Percentiles rank a stretch among this genome's conserved stretches.
Evolutionary conservation across 2,113 vertebrate genomes (phyloP).

Genomic region (Datnioides undecimradiatus): DNA sequence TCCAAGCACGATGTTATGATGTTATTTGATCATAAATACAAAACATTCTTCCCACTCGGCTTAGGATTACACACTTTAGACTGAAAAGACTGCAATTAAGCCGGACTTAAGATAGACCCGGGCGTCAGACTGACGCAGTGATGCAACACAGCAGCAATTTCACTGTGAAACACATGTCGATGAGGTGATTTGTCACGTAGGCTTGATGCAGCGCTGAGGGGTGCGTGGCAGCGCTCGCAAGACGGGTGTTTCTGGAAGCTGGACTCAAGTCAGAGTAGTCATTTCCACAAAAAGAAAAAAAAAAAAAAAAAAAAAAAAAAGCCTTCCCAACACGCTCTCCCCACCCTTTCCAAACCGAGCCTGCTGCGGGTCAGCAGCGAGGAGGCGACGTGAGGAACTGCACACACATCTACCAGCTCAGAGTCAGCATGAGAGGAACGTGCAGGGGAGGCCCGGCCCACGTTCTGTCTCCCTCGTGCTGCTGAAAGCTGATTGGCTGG

Average conservation of each 20-base stretch:
- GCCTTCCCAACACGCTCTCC: background rate
- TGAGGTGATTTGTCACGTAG: constrained; percentile 2
- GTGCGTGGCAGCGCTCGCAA: background rate
- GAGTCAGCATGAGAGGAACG: constrained; percentile 42
- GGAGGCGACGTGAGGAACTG: constrained; percentile 78
- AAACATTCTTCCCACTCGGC: background rate
- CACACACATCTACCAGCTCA: constrained; percentile 60
- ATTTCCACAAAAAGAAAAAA: constrained; percentile 13
- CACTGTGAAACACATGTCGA: background rate
- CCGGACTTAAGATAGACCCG: background rate
- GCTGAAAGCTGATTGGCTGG: constrained; percentile 48
- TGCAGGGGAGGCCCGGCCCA: constrained; percentile 38
- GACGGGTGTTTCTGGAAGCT: background rate
- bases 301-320: background rate
- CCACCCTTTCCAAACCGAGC: constrained; percentile 2
- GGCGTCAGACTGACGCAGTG: constrained; percentile 6
- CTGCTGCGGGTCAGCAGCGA: constrained; percentile 9
- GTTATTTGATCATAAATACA: background rate
- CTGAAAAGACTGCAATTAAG: background rate
- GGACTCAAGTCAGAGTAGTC: background rate
- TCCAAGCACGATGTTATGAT: background rate
- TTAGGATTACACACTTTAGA: too few relatives aligned
- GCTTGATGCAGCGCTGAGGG: background rate
- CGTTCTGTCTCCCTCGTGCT: constrained; percentile 7
- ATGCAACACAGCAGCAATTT: constrained; percentile 47